Percentiles rank a stretch among this genome's conserved stretches.
phyloP scores from a whole-genome alignment of 92 coral and sea anemone species.

The Nematostella vectensis region DNA sequence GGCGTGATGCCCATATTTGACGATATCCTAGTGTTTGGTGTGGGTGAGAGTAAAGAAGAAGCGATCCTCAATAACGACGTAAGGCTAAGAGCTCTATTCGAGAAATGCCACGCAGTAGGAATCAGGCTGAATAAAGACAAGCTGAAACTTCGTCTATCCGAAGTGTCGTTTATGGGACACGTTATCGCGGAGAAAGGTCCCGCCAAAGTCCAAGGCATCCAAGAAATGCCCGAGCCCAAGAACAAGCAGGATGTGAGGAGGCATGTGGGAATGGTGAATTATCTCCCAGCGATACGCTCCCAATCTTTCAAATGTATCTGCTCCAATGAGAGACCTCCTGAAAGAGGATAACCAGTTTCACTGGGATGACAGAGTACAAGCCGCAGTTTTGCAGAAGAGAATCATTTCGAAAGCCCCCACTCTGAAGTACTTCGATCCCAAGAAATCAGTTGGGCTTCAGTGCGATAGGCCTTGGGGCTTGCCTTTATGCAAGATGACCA shows the following conservation, averaged over 20 bases:
- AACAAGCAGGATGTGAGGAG: not conserved
- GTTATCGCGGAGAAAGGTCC: not conserved
- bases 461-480: not conserved
- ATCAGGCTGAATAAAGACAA: constrained; percentile 28
- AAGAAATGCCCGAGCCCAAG: not conserved
- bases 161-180: not conserved
- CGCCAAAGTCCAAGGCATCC: not conserved
- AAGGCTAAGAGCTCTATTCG: constrained; percentile 15
- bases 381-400: not conserved
- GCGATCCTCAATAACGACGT: constrained; percentile 20
- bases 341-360: not conserved
- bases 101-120: constrained; percentile 18
- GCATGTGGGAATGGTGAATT: not conserved
- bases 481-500: not conserved
- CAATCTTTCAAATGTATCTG: not conserved
- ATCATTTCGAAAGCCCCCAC: not conserved
- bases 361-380: not conserved
- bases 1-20: constrained; percentile 32
- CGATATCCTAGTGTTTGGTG: constrained; percentile 25
- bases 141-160: not conserved
- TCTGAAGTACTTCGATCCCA: not conserved
- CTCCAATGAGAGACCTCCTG: not conserved
- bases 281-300: not conserved
- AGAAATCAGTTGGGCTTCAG: not conserved
- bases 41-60: constrained; percentile 24